Evolutionary conservation across 2,797 vertebrate species (phyloP).

Genomic region (Semaprochilodus insignis): DNA sequence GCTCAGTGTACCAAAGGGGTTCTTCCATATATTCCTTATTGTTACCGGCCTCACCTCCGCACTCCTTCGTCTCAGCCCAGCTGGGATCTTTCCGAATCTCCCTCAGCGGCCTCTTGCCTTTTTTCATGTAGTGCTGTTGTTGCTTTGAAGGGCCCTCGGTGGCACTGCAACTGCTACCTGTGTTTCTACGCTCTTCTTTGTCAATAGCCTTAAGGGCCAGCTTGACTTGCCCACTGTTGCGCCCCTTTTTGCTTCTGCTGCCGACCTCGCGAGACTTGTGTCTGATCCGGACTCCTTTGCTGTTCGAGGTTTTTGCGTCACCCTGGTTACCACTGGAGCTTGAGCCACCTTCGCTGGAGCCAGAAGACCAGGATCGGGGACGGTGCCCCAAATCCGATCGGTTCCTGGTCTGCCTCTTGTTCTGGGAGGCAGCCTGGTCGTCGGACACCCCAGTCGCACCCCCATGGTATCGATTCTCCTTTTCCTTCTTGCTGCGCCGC

Average conservation of each 20-base stretch:
- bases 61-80: constrained; percentile 81
- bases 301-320: constrained; percentile 81
- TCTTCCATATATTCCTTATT: constrained; percentile 96
- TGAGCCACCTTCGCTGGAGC: constrained; percentile 96
- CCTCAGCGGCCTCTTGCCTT: constrained; percentile 88
- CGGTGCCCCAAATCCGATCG: constrained; percentile 89
- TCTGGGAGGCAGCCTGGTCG: constrained; percentile 79
- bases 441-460: constrained; percentile 70
- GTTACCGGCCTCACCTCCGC: constrained; percentile 81
- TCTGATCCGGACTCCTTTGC: constrained; percentile 87
- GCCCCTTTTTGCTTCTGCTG: constrained; percentile 85
- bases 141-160: constrained; percentile 78
- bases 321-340: constrained; percentile 94
- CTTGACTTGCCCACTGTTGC: constrained; percentile 85
- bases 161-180: constrained; percentile 78
- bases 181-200: constrained; percentile 81
- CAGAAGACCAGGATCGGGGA: constrained; percentile 96
- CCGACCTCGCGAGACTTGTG: constrained; percentile 90
- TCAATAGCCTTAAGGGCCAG: constrained; percentile 83
- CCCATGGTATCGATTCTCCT: constrained; percentile 85
- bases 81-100: constrained; percentile 87
- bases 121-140: constrained; percentile 87
- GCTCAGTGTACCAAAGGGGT: constrained; percentile 98
- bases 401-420: constrained; percentile 88
- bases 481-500: constrained; percentile 87